Base-by-base conservation (phyloP, 2,797 vertebrate species). In the Acomys russatus region DNA sequence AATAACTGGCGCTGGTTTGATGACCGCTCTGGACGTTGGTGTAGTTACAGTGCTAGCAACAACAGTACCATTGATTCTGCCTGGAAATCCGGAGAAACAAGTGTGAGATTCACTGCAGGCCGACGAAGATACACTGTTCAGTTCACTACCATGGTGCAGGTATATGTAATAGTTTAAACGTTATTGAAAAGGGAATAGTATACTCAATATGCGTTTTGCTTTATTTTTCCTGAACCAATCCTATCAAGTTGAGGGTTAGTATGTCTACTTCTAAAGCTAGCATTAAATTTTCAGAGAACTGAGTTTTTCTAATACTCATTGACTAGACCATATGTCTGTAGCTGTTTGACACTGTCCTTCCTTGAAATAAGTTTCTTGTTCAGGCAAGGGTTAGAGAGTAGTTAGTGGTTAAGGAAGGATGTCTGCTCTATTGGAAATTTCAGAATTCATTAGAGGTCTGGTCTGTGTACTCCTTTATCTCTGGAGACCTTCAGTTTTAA, bases 1-100 rank as follows among this genome's bases (percentile, higher is more conserved):
- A 99, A 99, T 98, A 99, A 99, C 97, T 99, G 99, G 99, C 99
- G 99, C 86, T 99, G 99, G 99, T 99, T 99, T 98, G 99, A 99
- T 97, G 99, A 99, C 98, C 99, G 99, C 64, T 99, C 99, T 2
- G 99, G 99, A 12, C 99, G 99, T 92, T 99, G 99, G 99, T 99
- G 99, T 98, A 99, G 99, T 98, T 99, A 99, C 97, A 99, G 99
- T 77, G 99, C 99, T 90, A 99, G 99, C 96, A 99, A 99, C 98
- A 99, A 99, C 98, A 99, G 99, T 96, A 99, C 99, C 88, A 99
- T 99, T 74, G 99, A 99, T 97, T 99, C 99, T 0, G 99, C 99
- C 0, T 99, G 99, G 99, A 99, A 99, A 56, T 99, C 99, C 0
- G 99, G 99, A 15, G 99, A 99, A 97, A 99, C 99, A 95, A 99